Conservation (phyloP, 1,140 invertebrate genomes). For the Forficula auricularia region DNA sequence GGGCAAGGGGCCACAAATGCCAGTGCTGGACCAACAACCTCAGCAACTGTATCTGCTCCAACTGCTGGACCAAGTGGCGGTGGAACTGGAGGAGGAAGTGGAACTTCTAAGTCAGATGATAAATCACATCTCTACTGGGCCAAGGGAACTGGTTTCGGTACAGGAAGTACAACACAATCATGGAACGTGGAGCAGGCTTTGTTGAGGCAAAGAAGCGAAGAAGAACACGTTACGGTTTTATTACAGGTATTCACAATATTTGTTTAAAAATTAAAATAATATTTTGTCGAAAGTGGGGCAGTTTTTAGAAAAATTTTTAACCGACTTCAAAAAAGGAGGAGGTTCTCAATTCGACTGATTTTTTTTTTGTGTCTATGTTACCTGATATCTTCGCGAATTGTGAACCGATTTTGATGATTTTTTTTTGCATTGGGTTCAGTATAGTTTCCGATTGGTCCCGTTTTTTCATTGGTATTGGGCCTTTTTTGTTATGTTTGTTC, state of each 20-base stretch:
- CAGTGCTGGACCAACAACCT: neutral
- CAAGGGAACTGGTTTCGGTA: constrained; percentile 84
- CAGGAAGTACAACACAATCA: constrained; percentile 81
- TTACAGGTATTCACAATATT: constrained; percentile 33
- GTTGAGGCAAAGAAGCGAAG: constrained; percentile 71
- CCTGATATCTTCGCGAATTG: too few species aligned
- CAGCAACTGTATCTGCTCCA: constrained; percentile 6
- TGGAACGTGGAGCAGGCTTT: constrained; percentile 92
- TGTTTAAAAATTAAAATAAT: too few species aligned
- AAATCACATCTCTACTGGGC: constrained; percentile 86
- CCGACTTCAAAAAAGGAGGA: too few species aligned
- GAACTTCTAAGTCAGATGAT: constrained; percentile 32
- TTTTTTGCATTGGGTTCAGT: too few species aligned
- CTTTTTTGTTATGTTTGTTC: too few species aligned
- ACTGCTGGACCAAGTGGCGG: neutral
- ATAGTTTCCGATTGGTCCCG: too few species aligned
- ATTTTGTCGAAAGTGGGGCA: too few species aligned
- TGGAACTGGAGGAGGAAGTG: neutral
- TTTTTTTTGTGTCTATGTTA: too few species aligned
- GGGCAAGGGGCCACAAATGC: neutral
- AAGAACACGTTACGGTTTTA: constrained; percentile 78
- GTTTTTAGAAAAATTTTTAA: too few species aligned
- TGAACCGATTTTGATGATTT: too few species aligned
- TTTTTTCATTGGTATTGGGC: too few species aligned
- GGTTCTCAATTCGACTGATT: too few species aligned